Evolutionary conservation across 1,140 invertebrate species (phyloP), one percentile per base, ranked within the genome.

Genomic region (Muscidifurax raptorellus): DNA sequence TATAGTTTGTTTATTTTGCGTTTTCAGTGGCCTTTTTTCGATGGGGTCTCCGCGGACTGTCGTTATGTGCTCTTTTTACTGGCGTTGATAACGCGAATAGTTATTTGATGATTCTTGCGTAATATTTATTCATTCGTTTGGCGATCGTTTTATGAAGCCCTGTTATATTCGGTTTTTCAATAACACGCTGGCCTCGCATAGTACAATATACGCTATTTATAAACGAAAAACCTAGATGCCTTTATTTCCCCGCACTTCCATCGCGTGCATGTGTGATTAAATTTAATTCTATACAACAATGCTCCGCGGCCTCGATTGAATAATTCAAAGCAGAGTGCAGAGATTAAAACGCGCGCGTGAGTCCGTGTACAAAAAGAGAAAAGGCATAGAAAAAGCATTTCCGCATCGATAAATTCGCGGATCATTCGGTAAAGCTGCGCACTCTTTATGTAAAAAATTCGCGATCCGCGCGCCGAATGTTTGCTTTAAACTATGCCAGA

Each of bases 1-100:
- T 84, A 80, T 76, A 44, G 77, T 84, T 84, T 84, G 83, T 84
- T 84, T 84, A 80, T 84, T 80, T 84, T 52, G 59, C 66, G 75
- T 47, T 82, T 18, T 80, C 36, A 69, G 67, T 69, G 67, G 66
- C 40, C 25, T 32, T 59, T 40, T 79, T 79, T 40, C 77, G 15
- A 59, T 5, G 52, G 52, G 18, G 18, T 59, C 47, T 12, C 47
- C 52, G 18, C 36, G 36, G 36, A 9, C 36, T n/a, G 44, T 13
- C 18, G 52, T 59, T n/a, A 59, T 59, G n/a, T 59, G n/a, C n/a
- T 59, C 52, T 59, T 59, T 59, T 59, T 59, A 59, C 52, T n/a
- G 52, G 52, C 52, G 52, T n/a, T 59, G 52, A 59, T 59, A 59
- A 59, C 52, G 52, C 18, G 18, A 59, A 59, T 22, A 59, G 3